phyloP scores from a whole-genome alignment of 2,888 invertebrate genomes.

The Cosmopolites sordidus region DNA sequence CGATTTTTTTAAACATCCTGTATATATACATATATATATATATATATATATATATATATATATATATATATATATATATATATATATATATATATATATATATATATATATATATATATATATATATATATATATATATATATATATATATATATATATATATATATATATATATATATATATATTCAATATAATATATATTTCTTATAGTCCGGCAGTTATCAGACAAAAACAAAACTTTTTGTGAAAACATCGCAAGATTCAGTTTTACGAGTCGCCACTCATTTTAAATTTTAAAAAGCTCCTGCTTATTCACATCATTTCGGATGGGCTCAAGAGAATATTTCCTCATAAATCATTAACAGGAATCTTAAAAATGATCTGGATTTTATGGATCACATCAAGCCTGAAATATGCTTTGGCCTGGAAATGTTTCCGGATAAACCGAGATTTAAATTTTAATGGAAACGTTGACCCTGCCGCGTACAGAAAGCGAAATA shows the following conservation, averaged over 20 bases:
- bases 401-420: slow-evolving; percentile 14
- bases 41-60: no score
- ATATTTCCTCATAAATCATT: slow-evolving; percentile 10
- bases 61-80: no score
- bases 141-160: no score
- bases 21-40: no score
- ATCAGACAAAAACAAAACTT: not conserved
- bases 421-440: slow-evolving; percentile 12
- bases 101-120: no score
- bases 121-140: no score
- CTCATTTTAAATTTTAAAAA: slow-evolving; percentile 4
- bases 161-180: no score
- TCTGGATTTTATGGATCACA: slow-evolving; percentile 13
- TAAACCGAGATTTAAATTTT: slow-evolving; percentile 13
- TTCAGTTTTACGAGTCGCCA: not conserved
- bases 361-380: slow-evolving; percentile 11
- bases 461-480: slow-evolving; percentile 8
- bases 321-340: not conserved
- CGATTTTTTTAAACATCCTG: no score
- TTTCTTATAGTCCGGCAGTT: no score
- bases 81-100: no score
- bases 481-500: not conserved
- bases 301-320: not conserved
- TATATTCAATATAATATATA: no score
- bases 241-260: not conserved